A percentile compares a stretch with the other conserved stretches of the same genome.
Conservation (phyloP, 2,797 vertebrate genomes). For the Squalus acanthias region DNA sequence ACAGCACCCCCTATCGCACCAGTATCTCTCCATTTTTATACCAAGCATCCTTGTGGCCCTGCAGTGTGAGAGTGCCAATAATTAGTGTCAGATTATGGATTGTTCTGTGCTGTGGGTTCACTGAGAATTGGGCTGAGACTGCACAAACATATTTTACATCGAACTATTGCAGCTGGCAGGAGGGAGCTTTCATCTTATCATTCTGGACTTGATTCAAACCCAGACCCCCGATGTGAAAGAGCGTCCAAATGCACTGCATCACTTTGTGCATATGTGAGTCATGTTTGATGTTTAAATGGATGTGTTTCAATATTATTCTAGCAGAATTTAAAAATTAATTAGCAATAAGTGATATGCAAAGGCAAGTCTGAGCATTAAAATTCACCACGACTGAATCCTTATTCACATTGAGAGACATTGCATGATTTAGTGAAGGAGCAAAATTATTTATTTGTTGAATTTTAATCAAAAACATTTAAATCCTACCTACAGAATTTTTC, state of each 20-base stretch:
- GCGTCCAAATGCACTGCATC: conserved; percentile 22
- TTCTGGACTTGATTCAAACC: conserved; percentile 21
- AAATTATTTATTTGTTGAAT: background rate
- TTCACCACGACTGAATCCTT: background rate
- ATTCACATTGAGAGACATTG: background rate
- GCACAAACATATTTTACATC: background rate
- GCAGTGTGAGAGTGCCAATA: background rate
- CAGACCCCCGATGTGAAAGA: conserved; percentile 1
- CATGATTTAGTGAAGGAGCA: background rate
- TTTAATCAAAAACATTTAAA: background rate
- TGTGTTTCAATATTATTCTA: background rate
- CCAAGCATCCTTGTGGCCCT: background rate
- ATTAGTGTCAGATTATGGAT: background rate
- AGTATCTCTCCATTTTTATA: background rate
- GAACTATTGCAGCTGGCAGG: background rate
- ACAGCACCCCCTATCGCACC: background rate
- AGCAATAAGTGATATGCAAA: background rate
- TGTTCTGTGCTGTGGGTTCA: background rate
- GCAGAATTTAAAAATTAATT: background rate
- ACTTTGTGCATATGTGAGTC: background rate
- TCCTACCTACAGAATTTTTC: background rate
- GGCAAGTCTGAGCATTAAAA: background rate
- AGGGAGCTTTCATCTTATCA: conserved; percentile 1
- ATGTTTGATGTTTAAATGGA: conserved; percentile 15
- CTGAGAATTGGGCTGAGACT: background rate